Evolutionary conservation across 2,113 vertebrate species (phyloP).

Genomic region (Neofelis nebulosa): DNA sequence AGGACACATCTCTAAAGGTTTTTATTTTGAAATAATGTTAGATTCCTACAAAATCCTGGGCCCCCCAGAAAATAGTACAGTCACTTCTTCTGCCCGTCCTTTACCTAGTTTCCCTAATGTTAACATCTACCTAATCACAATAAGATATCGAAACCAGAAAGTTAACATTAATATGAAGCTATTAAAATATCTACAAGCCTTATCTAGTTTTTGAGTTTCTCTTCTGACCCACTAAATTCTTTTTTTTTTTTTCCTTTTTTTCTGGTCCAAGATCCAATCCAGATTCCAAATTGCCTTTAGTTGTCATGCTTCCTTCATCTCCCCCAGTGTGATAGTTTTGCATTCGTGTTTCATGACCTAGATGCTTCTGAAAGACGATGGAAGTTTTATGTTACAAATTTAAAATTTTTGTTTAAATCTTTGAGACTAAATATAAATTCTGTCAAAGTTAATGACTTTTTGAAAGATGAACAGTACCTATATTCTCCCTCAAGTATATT

Average conservation of each 20-base stretch:
- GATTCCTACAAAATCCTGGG: not conserved
- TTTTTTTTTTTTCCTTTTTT: not conserved
- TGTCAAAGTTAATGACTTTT: not conserved
- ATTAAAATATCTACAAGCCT: not conserved
- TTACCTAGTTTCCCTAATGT: not conserved
- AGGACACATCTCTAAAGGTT: not conserved
- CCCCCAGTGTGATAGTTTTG: not conserved
- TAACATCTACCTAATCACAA: not conserved
- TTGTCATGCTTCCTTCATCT: not conserved
- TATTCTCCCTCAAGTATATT: not conserved
- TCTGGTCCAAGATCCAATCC: not conserved
- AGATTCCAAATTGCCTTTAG: not conserved
- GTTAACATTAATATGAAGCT: not conserved
- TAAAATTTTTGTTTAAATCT: not conserved
- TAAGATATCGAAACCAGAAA: not conserved
- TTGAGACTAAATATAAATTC: not conserved
- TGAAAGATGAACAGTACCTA: not conserved
- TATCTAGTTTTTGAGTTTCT: not conserved
- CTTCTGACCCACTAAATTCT: not conserved
- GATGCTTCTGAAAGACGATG: not conserved
- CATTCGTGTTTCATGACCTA: not conserved
- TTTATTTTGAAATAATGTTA: conserved; percentile 24
- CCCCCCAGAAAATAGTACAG: not conserved
- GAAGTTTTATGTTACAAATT: not conserved
- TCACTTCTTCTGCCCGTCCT: not conserved